phyloP scores from a whole-genome alignment of 2,888 invertebrate genomes.

The Dryobotodes eremita region DNA sequence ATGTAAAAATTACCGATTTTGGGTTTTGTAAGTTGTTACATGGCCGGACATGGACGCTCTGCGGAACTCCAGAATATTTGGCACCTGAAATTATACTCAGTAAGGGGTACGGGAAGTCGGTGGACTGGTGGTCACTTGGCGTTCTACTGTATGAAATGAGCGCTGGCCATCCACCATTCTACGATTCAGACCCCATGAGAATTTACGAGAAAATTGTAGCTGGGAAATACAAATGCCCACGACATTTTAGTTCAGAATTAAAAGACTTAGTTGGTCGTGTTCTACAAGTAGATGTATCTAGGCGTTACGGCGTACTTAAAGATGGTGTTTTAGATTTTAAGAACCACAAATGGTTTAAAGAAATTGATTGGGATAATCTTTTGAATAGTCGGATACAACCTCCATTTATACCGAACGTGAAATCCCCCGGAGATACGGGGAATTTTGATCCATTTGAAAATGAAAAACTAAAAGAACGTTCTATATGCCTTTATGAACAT shows the following conservation, averaged over 20 bases:
- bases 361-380: conserved; percentile 96
- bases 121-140: conserved; percentile 99
- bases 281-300: conserved; percentile 91
- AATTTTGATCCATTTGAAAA: conserved; percentile 93
- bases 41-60: conserved; percentile 96
- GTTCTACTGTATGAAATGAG: conserved; percentile 97
- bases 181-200: conserved; percentile 97
- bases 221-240: conserved; percentile 96
- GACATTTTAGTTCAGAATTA: conserved; percentile 94
- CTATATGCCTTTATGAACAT: conserved; percentile 90
- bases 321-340: conserved; percentile 97
- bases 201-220: conserved; percentile 98
- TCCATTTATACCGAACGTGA: conserved; percentile 91
- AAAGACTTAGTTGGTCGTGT: conserved; percentile 95
- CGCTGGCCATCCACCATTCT: conserved; percentile 98
- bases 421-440: conserved; percentile 92
- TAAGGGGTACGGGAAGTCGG: conserved; percentile 97
- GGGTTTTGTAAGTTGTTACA: conserved; percentile 97
- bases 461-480: conserved; percentile 88
- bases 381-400: conserved; percentile 94
- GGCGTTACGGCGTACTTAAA: conserved; percentile 96
- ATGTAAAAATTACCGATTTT: conserved; percentile 97
- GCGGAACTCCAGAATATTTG: conserved; percentile 99
- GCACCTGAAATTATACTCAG: conserved; percentile 98
- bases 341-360: conserved; percentile 97